Evolutionary conservation across 1,140 invertebrate species (phyloP).

Genomic region (Platorchestia sp.): DNA sequence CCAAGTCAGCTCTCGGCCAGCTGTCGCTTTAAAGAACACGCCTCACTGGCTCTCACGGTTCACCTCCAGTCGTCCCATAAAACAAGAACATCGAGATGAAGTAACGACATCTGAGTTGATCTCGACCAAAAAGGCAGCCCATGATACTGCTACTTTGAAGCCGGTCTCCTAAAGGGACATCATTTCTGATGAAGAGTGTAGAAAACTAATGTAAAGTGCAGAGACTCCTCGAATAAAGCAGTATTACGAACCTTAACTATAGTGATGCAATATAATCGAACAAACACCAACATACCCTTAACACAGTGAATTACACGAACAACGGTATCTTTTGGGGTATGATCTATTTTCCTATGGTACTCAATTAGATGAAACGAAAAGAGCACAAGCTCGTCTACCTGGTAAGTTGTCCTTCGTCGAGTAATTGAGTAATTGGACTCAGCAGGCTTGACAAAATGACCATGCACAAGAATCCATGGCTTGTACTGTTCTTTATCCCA

Average conservation of each 20-base stretch:
- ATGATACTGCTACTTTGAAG: neutral
- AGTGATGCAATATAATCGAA: neutral
- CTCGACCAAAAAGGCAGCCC: neutral
- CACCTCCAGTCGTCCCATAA: neutral
- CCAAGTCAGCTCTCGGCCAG: neutral
- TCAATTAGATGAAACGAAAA: neutral
- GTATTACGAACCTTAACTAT: neutral
- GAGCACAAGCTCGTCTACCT: neutral
- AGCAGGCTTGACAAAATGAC: neutral
- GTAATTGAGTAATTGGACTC: neutral
- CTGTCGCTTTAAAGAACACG: conserved; percentile 9
- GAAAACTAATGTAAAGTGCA: neutral
- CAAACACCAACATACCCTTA: neutral
- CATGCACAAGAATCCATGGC: neutral
- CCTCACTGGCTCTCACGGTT: neutral
- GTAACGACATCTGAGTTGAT: neutral
- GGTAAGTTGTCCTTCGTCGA: neutral
- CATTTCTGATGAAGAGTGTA: neutral
- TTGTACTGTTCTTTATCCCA: neutral
- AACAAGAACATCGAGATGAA: neutral
- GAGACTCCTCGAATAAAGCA: neutral
- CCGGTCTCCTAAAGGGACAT: neutral
- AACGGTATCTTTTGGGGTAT: too few species aligned
- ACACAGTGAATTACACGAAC: too few species aligned
- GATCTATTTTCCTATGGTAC: too few species aligned